phyloP scores from a whole-genome alignment of 2,888 invertebrate species.

The Rhagonycha fulva region DNA sequence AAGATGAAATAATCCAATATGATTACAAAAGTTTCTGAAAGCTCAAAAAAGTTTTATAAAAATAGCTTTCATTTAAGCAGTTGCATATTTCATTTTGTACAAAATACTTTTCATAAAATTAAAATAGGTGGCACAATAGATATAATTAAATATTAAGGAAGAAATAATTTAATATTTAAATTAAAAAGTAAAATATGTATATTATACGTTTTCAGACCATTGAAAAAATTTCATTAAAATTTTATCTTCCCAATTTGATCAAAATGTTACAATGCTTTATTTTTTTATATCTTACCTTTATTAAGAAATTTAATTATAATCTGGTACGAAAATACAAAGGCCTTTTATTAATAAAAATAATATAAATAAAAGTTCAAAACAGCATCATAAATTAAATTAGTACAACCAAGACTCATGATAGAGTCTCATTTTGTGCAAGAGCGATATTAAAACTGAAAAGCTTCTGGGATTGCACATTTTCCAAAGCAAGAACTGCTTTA shows the following conservation, averaged over 20 bases:
- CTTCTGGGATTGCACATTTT: not conserved
- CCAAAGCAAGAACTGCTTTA: not conserved
- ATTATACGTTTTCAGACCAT: not conserved
- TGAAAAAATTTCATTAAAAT: not conserved
- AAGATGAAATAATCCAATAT: conserved; percentile 7
- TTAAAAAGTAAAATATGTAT: not conserved
- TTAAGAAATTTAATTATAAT: not conserved
- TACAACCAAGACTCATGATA: not conserved
- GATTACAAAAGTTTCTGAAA: not conserved
- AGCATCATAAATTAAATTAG: not conserved
- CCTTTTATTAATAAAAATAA: not conserved
- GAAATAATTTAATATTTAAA: not conserved
- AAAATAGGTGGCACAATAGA: not conserved
- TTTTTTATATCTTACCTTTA: not conserved
- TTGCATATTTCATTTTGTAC: not conserved
- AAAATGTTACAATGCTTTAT: not conserved
- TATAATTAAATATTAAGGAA: not conserved
- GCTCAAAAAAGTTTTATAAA: not conserved
- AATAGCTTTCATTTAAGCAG: not conserved
- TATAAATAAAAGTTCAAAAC: not conserved
- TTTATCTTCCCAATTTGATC: not conserved
- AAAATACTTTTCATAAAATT: not conserved
- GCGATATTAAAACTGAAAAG: not conserved
- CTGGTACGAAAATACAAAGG: not conserved
- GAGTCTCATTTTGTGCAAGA: not conserved